A percentile compares a stretch with the other conserved stretches of the same genome.
These are phyloP conservation scores for Parazoanthus atlanticus DNA, from an alignment of 92 coral and sea anemone genomes.

Conservation along the genomic window DNA sequence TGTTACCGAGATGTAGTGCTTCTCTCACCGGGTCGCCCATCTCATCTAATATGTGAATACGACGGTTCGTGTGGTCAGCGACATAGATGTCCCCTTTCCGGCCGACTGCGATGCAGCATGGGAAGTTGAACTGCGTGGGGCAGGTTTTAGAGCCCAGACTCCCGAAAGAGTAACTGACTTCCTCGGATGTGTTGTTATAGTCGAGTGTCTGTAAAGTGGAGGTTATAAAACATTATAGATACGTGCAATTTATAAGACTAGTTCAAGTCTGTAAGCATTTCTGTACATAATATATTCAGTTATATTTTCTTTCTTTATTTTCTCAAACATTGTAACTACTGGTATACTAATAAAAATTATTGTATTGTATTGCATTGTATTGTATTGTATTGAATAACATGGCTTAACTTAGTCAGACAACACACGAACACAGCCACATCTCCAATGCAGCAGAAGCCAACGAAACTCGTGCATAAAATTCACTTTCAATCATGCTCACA, in stretches of 20 bases:
- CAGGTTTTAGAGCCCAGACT: slow-evolving; percentile 70
- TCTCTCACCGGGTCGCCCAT: slow-evolving; percentile 72
- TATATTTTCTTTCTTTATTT: too few relatives aligned
- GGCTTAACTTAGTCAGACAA: background rate
- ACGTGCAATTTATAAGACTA: background rate
- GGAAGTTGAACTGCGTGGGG: slow-evolving; percentile 81
- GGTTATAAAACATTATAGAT: background rate
- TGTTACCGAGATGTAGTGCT: slow-evolving; percentile 76
- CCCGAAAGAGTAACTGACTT: slow-evolving; percentile 76
- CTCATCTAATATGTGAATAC: slow-evolving; percentile 68
- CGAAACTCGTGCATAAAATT: too few relatives aligned
- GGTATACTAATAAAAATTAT: too few relatives aligned
- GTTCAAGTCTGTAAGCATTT: too few relatives aligned
- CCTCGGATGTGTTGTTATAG: slow-evolving; percentile 63
- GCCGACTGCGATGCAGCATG: slow-evolving; percentile 72
- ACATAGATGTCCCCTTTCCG: slow-evolving; percentile 63
- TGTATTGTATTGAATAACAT: too few relatives aligned
- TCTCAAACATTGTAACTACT: too few relatives aligned
- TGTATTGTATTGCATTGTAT: too few relatives aligned
- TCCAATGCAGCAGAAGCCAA: background rate
- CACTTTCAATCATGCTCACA: background rate
- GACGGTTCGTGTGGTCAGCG: slow-evolving; percentile 82
- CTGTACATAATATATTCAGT: too few relatives aligned
- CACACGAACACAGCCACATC: background rate
- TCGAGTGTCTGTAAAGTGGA: slow-evolving; percentile 58